Base-by-base conservation (phyloP, 2,888 invertebrate genomes). In the Amphipoea lucens region DNA sequence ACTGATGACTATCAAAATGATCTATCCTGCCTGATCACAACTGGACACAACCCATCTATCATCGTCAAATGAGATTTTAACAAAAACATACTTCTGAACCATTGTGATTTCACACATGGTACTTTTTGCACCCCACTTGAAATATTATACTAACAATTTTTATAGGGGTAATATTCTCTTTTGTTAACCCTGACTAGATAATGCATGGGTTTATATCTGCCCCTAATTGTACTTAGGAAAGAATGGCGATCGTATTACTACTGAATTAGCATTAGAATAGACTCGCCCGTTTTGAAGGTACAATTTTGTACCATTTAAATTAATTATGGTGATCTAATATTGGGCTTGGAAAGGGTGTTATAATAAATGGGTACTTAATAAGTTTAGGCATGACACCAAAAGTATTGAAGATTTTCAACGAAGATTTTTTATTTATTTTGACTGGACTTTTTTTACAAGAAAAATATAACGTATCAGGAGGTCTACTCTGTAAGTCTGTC, bases 111-210 rank as follows among this genome's bases (percentile, higher is more conserved):
- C 95, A 94, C 96, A 97, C 96, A 96, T 97, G 96, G 93, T 95
- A 92, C 94, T 87, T 90, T 93, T 92, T 90, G 92, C 92, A 93
- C 96, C 95, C 96, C 91, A 94, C 95, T 94, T 94, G 96, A 96
- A 97, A 97, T 95, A 96, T 96, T 96, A 97, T 95, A 95, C 95
- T 96, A 94, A 95, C 95, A 94, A 95, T 95, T 96, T 96, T 95
- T 94, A 94, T 94, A 93, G 92, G 96, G 95, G 95, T 94, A 95
- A 95, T 95, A 94, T 94, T 93, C 92, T 90, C 83, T 23, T 94
- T 96, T 96, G 96, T 96, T 91, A 88, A 81, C 87, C 88, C 85
- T 95, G 95, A 96, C 95, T 95, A 96, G 97, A 97, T 96, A 97
- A 97, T 96, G 95, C 95, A 96, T 95, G 96, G 96, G 96, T 95